Percentiles rank a stretch among this genome's conserved stretches.
Conservation (phyloP, 2,113 vertebrate genomes). For the Galemys pyrenaicus region DNA sequence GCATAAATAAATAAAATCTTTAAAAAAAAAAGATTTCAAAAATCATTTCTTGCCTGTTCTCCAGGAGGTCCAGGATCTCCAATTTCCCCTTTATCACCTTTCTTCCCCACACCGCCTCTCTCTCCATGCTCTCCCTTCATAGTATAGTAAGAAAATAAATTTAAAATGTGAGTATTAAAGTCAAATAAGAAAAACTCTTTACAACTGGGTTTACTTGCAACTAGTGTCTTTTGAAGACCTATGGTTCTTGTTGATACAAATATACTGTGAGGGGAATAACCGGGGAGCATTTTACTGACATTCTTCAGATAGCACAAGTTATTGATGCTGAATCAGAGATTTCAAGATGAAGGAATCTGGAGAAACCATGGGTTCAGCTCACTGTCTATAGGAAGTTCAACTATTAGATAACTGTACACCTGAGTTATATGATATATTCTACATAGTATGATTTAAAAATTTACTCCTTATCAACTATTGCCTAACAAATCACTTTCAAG, state of each 20-base stretch:
- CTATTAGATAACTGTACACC: neutral
- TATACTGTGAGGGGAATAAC: neutral
- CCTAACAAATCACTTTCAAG: neutral
- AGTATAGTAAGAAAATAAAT: neutral
- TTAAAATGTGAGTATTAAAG: neutral
- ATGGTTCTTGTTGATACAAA: neutral
- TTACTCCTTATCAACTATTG: neutral
- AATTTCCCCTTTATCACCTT: conserved; percentile 89
- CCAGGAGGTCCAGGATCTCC: conserved; percentile 89
- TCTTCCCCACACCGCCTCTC: conserved; percentile 86
- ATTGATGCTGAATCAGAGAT: neutral
- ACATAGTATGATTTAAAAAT: neutral
- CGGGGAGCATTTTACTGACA: neutral
- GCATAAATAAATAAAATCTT: too few relatives aligned
- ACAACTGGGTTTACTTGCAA: neutral
- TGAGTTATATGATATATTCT: neutral
- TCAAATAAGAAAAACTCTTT: neutral
- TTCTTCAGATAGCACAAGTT: neutral
- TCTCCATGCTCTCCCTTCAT: conserved; percentile 89
- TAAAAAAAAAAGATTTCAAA: neutral
- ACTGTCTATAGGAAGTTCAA: neutral
- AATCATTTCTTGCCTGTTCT: conserved; percentile 81
- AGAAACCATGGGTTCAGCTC: neutral
- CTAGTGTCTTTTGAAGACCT: neutral
- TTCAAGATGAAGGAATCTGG: neutral